A percentile compares a stretch with the other conserved stretches of the same genome.
Conservation (phyloP, 37 sponge, comb jelly and placozoan genomes). For the Diacarnus erythraeanus region DNA sequence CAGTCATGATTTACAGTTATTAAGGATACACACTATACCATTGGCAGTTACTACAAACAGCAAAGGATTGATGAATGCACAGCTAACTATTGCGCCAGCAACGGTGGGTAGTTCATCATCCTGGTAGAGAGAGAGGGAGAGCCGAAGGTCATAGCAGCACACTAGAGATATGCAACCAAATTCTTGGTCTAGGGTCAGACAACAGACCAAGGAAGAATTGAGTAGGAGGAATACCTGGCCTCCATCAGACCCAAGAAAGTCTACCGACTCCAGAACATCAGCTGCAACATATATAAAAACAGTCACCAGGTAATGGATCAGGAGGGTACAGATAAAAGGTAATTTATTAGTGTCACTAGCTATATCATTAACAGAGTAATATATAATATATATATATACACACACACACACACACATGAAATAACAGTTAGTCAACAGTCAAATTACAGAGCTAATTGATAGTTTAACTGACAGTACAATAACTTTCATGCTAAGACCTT, state of each 20-base stretch:
- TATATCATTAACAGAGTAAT: neutral
- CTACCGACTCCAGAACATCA: conserved; percentile 15
- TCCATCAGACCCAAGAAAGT: conserved; percentile 20
- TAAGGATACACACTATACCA: conserved; percentile 58
- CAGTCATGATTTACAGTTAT: no score
- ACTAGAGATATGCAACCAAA: conserved; percentile 23
- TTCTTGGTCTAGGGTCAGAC: conserved; percentile 28
- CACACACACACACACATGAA: neutral
- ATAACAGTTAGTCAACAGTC: no score
- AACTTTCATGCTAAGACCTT: no score
- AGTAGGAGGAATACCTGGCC: conserved; percentile 26
- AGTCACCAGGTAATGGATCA: neutral
- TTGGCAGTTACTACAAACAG: conserved; percentile 31
- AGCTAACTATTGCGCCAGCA: conserved; percentile 1
- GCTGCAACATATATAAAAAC: conserved; percentile 8
- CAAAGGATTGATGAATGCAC: conserved; percentile 23
- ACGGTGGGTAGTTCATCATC: conserved; percentile 17
- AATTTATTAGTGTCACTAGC: neutral
- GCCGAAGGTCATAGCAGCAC: neutral
- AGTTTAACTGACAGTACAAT: no score
- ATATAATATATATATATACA: neutral
- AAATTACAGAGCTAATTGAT: no score
- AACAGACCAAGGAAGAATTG: conserved; percentile 21
- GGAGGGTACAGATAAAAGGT: neutral
- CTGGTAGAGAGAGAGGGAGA: conserved; percentile 7